These are phyloP conservation scores for Osmoderma eremita DNA, from an alignment of 2,888 invertebrate species.

Conservation along the genomic window DNA sequence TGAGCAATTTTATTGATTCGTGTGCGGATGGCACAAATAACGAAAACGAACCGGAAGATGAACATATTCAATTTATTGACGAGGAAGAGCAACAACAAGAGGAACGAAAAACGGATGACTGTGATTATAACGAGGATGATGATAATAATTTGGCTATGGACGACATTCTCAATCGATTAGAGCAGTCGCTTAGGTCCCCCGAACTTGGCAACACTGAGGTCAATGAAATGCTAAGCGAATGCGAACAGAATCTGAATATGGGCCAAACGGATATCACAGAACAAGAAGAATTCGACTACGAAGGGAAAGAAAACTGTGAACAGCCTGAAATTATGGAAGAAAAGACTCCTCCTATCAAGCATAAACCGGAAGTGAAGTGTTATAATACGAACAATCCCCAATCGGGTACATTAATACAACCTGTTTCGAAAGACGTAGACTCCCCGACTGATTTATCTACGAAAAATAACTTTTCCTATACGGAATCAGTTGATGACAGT, in stretches of 20 bases:
- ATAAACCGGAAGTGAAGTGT: conserved; percentile 8
- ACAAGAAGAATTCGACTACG: conserved; percentile 29
- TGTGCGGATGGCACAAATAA: conserved; percentile 46
- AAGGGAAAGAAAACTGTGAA: conserved; percentile 35
- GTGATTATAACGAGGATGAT: conserved; percentile 62
- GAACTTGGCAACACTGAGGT: conserved; percentile 52
- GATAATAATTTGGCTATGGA: conserved; percentile 64
- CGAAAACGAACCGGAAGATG: conserved; percentile 40
- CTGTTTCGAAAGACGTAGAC: conserved; percentile 27
- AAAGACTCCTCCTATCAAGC: conserved; percentile 25
- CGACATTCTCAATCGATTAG: conserved; percentile 73
- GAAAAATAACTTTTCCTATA: conserved; percentile 54
- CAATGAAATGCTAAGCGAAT: conserved; percentile 31
- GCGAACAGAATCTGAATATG: conserved; percentile 23
- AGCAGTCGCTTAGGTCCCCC: conserved; percentile 68
- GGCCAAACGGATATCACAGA: conserved; percentile 23
- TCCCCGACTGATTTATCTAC: conserved; percentile 51
- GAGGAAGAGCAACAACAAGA: conserved; percentile 41
- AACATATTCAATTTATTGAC: conserved; percentile 45
- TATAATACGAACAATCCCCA: background rate
- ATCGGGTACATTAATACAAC: conserved; percentile 22
- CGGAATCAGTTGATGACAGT: conserved; percentile 60
- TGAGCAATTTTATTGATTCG: conserved; percentile 57
- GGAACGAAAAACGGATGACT: conserved; percentile 56
- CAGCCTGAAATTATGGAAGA: conserved; percentile 35